A percentile compares a stretch with the other conserved stretches of the same genome.
These are phyloP conservation scores for Brachirus orientalis DNA, from an alignment of 2,113 vertebrate genomes.

Conservation along the genomic window DNA sequence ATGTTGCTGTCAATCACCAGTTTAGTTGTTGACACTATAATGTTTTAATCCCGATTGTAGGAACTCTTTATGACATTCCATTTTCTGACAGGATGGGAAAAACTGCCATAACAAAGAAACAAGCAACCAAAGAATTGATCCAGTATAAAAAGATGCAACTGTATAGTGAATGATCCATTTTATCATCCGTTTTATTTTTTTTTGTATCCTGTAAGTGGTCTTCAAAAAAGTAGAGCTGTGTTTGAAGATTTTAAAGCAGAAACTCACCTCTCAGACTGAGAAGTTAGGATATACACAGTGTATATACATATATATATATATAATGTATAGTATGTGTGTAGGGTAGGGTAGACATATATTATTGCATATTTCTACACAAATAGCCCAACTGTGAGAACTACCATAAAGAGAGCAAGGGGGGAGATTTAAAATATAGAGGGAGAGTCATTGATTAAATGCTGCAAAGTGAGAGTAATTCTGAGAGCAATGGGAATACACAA, in stretches of 20 bases:
- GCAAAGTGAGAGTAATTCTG: slow-evolving; percentile 80
- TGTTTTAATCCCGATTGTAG: no score
- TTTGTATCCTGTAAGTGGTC: background rate
- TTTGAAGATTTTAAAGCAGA: slow-evolving; percentile 15
- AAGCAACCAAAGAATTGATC: background rate
- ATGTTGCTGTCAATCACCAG: no score
- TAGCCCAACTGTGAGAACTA: slow-evolving; percentile 45
- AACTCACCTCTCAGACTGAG: slow-evolving; percentile 25
- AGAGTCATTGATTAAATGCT: slow-evolving; percentile 82
- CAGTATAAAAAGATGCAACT: background rate
- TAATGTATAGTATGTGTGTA: slow-evolving; percentile 23
- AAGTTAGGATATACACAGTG: slow-evolving; percentile 24
- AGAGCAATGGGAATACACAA: slow-evolving; percentile 69
- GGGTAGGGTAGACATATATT: slow-evolving; percentile 18
- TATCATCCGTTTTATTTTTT: background rate
- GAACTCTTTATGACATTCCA: background rate
- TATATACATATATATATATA: background rate
- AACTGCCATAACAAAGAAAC: background rate
- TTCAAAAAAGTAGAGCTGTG: background rate
- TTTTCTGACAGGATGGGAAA: no score
- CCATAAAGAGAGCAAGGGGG: slow-evolving; percentile 34
- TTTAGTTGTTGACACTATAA: no score
- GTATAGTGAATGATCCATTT: background rate
- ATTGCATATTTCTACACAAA: slow-evolving; percentile 54
- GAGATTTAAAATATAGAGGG: slow-evolving; percentile 66